A percentile compares a stretch with the other conserved stretches of the same genome.
These are phyloP conservation scores for Melanaphis sacchari DNA, from an alignment of 1,140 invertebrate species.

Conservation along the genomic window DNA sequence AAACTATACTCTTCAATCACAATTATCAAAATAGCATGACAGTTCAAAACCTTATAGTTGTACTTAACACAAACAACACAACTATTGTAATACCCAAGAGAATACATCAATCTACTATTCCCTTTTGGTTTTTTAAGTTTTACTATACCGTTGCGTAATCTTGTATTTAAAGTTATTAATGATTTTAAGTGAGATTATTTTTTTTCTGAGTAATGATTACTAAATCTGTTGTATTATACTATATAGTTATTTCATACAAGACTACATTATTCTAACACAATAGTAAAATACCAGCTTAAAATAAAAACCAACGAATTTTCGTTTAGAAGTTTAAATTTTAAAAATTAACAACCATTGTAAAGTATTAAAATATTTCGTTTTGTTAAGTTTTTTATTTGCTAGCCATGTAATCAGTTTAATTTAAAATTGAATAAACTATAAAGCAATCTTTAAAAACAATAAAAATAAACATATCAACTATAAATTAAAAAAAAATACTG, in stretches of 20 bases:
- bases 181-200: slow-evolving; percentile 13
- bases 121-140: slow-evolving; percentile 24
- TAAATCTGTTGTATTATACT: neutral
- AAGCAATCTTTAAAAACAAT: too few relatives aligned
- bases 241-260: neutral
- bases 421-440: neutral
- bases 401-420: neutral
- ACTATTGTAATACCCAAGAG: slow-evolving; percentile 30
- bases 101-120: slow-evolving; percentile 43
- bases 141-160: neutral
- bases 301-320: neutral
- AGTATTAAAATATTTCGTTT: neutral
- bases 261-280: neutral
- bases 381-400: neutral
- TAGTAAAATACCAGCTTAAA: too few relatives aligned
- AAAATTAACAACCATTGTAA: neutral
- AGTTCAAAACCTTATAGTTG: neutral
- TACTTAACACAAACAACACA: neutral
- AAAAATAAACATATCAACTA: neutral
- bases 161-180: slow-evolving; percentile 44
- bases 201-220: neutral
- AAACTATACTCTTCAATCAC: slow-evolving; percentile 35
- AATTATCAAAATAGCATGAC: neutral
- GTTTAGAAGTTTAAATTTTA: neutral
- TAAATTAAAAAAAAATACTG: neutral